Base-by-base conservation (phyloP, 2,797 vertebrate genomes). In the Alcedo quadribrachys region DNA sequence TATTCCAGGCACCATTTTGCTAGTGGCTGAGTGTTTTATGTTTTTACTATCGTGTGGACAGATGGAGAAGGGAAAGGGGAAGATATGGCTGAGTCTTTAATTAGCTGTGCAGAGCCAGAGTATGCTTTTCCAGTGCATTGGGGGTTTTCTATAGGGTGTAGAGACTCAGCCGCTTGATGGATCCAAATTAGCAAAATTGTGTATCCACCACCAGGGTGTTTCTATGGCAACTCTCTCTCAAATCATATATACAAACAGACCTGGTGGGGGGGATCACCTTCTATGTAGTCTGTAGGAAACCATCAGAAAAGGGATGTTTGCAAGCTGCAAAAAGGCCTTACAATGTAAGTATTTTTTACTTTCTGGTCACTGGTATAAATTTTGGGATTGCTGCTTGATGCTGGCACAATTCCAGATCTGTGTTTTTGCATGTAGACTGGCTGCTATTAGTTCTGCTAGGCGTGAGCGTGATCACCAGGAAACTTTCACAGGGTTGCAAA, bases 191-290 rank as follows among this genome's bases (percentile, higher is more conserved):
- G 91, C 96, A 96, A 96, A 97, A 97, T 94, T 96, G 95, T 96
- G 94, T 96, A 96, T 97, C 96, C 25, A 90, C 93, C 71, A 79
- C 96, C 96, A 92, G 89, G 86, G 97, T 96, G 97, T 98, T 98
- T 97, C 98, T 97, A 98, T 98, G 97, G 98, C 94, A 98, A 98
- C 97, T 94, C 95, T 97, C 96, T 98, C 97, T 97, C 95, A 91
- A 95, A 93, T 96, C 95, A 62, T 90, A 96, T 96, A 96, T 91
- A 97, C 95, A 97, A 97, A 98, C 97, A 97, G 94, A 96, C 91
- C 90, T 96, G 96, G 95, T 83, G 65, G 91, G 92, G 96, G 91
- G 96, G 89, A 95, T 90, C 70, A 95, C 94, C 92, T 94, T 97
- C 95, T 97, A 92, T 96, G 96, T 96, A 92, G 66, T 91, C 93